phyloP scores from a whole-genome alignment of 2,113 vertebrate species.

The Callaeas wilsoni region DNA sequence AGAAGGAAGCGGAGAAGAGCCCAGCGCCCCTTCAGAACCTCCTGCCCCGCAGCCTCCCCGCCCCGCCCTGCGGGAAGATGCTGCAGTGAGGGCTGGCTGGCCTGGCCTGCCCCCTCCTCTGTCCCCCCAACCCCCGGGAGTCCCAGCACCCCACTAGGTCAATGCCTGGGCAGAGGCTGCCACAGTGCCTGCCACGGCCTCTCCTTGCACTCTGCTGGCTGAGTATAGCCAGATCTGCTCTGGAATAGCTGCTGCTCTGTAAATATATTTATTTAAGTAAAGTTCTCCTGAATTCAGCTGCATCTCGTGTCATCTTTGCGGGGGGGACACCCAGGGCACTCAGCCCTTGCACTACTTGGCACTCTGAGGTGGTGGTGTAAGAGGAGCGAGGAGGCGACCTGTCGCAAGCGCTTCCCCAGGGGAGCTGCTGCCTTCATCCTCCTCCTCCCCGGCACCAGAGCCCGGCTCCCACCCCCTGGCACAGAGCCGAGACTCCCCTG shows the following conservation, averaged over 20 bases:
- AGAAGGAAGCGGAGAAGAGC: background rate
- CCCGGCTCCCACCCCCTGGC: background rate
- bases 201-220: background rate
- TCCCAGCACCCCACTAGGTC: background rate
- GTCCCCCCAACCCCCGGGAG: background rate
- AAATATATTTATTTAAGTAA: slow-evolving; percentile 62
- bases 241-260: background rate
- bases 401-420: background rate
- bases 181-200: background rate
- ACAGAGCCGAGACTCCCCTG: rapidly evolving
- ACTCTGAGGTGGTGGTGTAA: background rate
- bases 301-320: rapidly evolving
- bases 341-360: background rate
- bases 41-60: background rate
- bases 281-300: background rate
- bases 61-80: slow-evolving; percentile 23
- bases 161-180: background rate
- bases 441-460: background rate
- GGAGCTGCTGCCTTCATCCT: background rate
- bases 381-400: background rate
- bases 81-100: slow-evolving; percentile 35
- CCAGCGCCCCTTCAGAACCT: background rate
- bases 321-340: background rate
- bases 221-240: background rate
- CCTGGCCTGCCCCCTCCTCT: background rate